Conservation (phyloP, 2,797 vertebrate species). For the Chelonia mydas region DNA sequence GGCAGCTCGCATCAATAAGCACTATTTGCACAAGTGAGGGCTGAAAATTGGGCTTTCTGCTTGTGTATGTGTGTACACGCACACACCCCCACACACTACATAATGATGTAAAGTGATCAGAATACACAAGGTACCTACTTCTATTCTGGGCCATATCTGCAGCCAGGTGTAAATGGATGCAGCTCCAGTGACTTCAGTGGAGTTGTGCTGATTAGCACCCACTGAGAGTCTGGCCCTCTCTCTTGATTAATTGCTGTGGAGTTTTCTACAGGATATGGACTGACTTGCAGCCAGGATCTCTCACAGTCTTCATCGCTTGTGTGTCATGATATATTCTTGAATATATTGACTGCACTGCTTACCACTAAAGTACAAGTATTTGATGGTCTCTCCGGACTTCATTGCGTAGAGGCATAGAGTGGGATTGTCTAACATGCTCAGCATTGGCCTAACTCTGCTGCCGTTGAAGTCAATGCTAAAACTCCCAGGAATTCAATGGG, state of each 20-base stretch:
- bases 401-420: not conserved
- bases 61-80: not conserved
- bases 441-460: not conserved
- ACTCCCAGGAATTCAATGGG: not conserved
- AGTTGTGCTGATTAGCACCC: conserved; percentile 37
- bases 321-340: not conserved
- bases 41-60: not conserved
- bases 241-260: not conserved
- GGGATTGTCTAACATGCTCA: not conserved
- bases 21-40: not conserved
- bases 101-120: not conserved
- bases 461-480: not conserved
- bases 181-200: conserved; percentile 10
- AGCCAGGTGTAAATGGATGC: not conserved
- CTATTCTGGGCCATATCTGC: not conserved
- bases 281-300: not conserved
- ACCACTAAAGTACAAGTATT: not conserved
- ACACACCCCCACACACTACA: not conserved
- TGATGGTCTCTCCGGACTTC: not conserved
- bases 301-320: not conserved
- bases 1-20: not conserved
- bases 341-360: not conserved
- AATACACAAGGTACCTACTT: accelerated
- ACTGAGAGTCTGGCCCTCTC: not conserved
- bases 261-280: not conserved